Percentiles rank a stretch among this genome's conserved stretches.
phyloP scores from a whole-genome alignment of 1,140 invertebrate genomes.

The Bombyx mandarina region DNA sequence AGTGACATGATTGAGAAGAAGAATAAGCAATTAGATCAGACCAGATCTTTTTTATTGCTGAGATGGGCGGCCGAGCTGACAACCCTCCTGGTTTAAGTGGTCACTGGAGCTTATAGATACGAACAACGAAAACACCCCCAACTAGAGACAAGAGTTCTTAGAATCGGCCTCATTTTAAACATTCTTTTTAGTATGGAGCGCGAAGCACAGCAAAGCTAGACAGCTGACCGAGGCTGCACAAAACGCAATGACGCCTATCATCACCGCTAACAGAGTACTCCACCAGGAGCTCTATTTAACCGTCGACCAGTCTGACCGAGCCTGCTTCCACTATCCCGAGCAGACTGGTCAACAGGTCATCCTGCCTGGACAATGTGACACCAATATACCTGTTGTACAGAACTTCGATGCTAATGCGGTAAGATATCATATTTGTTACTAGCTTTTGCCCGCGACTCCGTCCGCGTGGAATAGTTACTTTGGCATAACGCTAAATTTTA shows the following conservation, averaged over 20 bases:
- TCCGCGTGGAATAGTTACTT: no score
- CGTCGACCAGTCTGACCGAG: slow-evolving; percentile 30
- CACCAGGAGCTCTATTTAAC: slow-evolving; percentile 29
- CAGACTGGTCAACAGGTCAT: slow-evolving; percentile 26
- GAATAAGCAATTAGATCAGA: no score
- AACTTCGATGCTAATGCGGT: slow-evolving; percentile 31
- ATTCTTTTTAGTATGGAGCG: slow-evolving; percentile 49
- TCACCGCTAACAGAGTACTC: slow-evolving; percentile 29
- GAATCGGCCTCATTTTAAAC: neutral
- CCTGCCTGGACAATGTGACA: slow-evolving; percentile 46
- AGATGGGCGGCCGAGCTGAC: no score
- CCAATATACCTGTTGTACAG: slow-evolving; percentile 28
- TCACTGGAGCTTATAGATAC: no score
- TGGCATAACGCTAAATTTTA: no score
- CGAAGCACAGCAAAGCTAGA: slow-evolving; percentile 40
- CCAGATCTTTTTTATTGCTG: no score
- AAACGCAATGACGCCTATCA: slow-evolving; percentile 22
- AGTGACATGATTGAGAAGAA: no score
- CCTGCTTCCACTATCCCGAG: slow-evolving; percentile 53
- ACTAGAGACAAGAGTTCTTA: no score
- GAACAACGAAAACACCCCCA: no score
- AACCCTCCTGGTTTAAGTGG: no score
- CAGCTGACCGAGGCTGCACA: slow-evolving; percentile 22
- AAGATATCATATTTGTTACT: slow-evolving; percentile 6
- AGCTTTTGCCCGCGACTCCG: no score